phyloP scores from a whole-genome alignment of 2,888 invertebrate species.

The Diaprepes abbreviatus region DNA sequence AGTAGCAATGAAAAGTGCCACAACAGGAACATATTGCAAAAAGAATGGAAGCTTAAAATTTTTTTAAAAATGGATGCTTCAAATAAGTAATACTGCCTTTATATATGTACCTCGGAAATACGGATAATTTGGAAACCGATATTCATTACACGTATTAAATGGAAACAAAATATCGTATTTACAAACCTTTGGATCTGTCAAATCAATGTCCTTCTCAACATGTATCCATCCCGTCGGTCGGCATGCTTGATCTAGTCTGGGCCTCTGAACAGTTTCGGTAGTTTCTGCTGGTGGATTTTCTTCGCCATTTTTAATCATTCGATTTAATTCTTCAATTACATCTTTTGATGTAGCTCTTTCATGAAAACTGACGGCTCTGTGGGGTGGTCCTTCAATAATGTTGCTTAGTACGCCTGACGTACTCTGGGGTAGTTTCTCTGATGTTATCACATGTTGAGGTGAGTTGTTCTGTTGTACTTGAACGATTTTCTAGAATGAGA shows the following conservation, averaged over 20 bases:
- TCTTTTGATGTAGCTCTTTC: slow-evolving; percentile 83
- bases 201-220: slow-evolving; percentile 82
- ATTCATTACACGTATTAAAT: too few relatives aligned
- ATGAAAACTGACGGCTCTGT: slow-evolving; percentile 78
- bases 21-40: too few relatives aligned
- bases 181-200: slow-evolving; percentile 82
- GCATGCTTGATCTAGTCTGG: slow-evolving; percentile 74
- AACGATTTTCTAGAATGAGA: slow-evolving; percentile 44
- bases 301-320: slow-evolving; percentile 73
- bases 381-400: slow-evolving; percentile 69
- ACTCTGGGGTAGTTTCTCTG: slow-evolving; percentile 64
- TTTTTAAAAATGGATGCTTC: too few relatives aligned
- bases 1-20: too few relatives aligned
- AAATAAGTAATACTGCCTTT: too few relatives aligned
- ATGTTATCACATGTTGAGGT: slow-evolving; percentile 63
- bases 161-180: too few relatives aligned
- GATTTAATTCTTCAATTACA: slow-evolving; percentile 81
- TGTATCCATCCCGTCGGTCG: slow-evolving; percentile 86
- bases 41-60: too few relatives aligned
- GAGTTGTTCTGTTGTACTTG: slow-evolving; percentile 39
- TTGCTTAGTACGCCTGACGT: slow-evolving; percentile 63
- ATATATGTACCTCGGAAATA: too few relatives aligned
- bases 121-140: too few relatives aligned
- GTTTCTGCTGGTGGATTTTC: slow-evolving; percentile 59
- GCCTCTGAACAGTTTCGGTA: slow-evolving; percentile 55